Base-by-base conservation (phyloP, 1,140 invertebrate species). In the Acyrthosiphon pisum region DNA sequence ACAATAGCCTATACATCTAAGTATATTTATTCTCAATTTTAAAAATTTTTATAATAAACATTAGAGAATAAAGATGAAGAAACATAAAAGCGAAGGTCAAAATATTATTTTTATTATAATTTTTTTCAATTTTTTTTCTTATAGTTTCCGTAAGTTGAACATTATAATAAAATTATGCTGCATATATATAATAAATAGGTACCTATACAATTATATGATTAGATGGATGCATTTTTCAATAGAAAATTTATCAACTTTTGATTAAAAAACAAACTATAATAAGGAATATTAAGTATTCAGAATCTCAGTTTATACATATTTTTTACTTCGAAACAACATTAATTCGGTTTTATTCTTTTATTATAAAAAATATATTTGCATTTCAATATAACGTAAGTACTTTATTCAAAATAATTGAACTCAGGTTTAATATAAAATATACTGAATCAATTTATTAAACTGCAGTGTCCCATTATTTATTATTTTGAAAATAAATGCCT, bases 1-100 rank as follows among this genome's bases (percentile, higher is more conserved):
- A 84, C 37, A 93, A 84, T 93, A 93, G 48, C 91, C 48, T 84
- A 84, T 48, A 68, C 37, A 53, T 23, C 44, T 41, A 93, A 50
- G 68, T 93, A 84, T 30, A 22, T 53, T 48, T 56, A n/a, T 60
- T 60, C 37, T 44, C 87, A 44, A 41, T 53, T 50, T 26, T 44
- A 35, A 23, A 37, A 90, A 30, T 26, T 60, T 30, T 56, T 60
- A 90, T 4, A 44, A 37, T 90, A 44, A 26, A 37, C 20, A 41
- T 41, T 44, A 41, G 20, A 90, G 20, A 44, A 35, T 53, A 60
- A 60, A 60, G 89, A 90, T 41, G 30, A 90, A 90, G 35, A 90
- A 90, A 68, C 22, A 48, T 18, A 50, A 50, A 89, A 60, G 41
- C 41, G 26, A 41, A 53, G 50, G 53, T 53, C 11, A 56, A 60